Conservation (phyloP, 2,797 vertebrate species). For the Nannoperca australis region DNA sequence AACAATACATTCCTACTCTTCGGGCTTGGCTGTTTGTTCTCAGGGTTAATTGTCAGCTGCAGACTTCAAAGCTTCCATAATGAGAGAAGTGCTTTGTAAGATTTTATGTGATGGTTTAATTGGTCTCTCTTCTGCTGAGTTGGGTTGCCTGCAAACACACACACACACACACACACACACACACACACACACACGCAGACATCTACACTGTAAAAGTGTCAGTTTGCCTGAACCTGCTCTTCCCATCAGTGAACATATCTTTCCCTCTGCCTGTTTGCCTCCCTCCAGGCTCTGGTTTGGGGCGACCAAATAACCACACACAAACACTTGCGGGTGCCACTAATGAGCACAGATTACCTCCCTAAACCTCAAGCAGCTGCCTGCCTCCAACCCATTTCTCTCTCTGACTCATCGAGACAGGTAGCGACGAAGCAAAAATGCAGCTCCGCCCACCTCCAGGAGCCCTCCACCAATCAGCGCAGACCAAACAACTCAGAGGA, state of each 20-base stretch:
- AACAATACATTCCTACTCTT: background rate
- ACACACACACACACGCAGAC: slow-evolving; percentile 14
- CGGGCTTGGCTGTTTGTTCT: slow-evolving; percentile 21
- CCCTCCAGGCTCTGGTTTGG: slow-evolving; percentile 34
- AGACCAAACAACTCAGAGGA: slow-evolving; percentile 13
- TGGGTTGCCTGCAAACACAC: background rate
- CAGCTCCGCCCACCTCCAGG: slow-evolving; percentile 22
- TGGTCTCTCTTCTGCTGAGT: slow-evolving; percentile 6
- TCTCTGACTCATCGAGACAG: slow-evolving; percentile 47
- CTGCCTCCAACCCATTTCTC: slow-evolving; percentile 15
- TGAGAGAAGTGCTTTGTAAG: background rate
- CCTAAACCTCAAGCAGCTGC: slow-evolving; percentile 41
- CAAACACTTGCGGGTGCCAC: slow-evolving; percentile 51
- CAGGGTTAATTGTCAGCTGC: slow-evolving; percentile 7
- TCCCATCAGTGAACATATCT: slow-evolving; percentile 48
- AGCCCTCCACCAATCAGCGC: slow-evolving; percentile 40
- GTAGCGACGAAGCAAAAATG: slow-evolving; percentile 59
- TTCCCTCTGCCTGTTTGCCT: slow-evolving; percentile 1
- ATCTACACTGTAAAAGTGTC: slow-evolving; percentile 39
- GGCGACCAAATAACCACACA: slow-evolving; percentile 56
- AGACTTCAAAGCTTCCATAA: slow-evolving; percentile 35
- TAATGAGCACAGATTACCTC: slow-evolving; percentile 64
- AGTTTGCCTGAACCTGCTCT: slow-evolving; percentile 40
- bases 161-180: slow-evolving; percentile 11
- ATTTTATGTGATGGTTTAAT: slow-evolving; percentile 32